Evolutionary conservation across 2,113 vertebrate genomes (phyloP), one percentile per base, ranked within the genome.

Genomic region (Cepphus grylle): DNA sequence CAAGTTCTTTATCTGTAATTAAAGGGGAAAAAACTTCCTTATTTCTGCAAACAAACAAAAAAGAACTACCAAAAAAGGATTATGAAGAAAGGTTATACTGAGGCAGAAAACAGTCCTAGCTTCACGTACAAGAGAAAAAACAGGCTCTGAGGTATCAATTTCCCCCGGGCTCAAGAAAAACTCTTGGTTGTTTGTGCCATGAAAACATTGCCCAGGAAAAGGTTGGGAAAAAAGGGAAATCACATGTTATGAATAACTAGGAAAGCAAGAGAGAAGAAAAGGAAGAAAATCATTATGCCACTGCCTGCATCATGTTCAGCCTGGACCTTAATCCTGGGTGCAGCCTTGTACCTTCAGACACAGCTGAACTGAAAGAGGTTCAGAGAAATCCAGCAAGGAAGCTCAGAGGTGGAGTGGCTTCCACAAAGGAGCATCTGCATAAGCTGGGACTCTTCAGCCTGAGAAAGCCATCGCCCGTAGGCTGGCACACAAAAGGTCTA

Each of bases 181-280:
- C 12, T 65, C 30, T 38, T 61, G 32, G 32, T 34, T 87, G n/a
- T 49, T 62, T 42, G 30, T 67, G 72, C 23, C 17, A 67, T 12
- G 27, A 70, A 82, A 49, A 49, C 43, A 17, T 4, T 70, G 22
- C 22, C 65, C 52, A 50, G 16, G 45, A 71, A 90, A 58, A 65
- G 40, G 9, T 5, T 55, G 14, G 36, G 49, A 69, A 74, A 62
- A 73, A 58, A 55, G 20, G 22, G 69, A 73, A 55, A 73, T 79
- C 16, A 29, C 2, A 5, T 14, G 7, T 67, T 61, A 83, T 0
- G 0, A 49, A 9, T 30, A 90, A 49, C 32, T 43, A 56, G n/a
- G 36, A 78, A 72, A 66, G 67, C 27, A 56, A 80, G 40, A 49
- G 15, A 71, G 38, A 81, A 70, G 15, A 58, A 70, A 74, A 26